phyloP scores from a whole-genome alignment of 2,113 vertebrate genomes.

The Paradoxurus hermaphroditus region DNA sequence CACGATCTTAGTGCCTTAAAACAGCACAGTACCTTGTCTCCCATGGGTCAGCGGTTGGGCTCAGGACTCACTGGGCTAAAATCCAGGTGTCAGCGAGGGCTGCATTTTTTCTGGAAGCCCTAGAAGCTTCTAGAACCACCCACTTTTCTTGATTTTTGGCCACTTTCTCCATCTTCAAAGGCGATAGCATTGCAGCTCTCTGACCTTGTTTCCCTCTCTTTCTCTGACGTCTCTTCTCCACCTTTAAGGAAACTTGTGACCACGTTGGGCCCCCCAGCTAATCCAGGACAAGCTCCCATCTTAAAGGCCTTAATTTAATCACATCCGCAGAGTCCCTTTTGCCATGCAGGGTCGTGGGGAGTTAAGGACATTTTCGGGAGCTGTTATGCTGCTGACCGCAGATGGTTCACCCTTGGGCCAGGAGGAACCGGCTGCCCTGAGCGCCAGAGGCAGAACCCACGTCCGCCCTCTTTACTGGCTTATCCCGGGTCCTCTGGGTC shows the following conservation, averaged over 20 bases:
- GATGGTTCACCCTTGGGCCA: neutral
- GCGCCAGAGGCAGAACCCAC: neutral
- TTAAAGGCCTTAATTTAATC: too few relatives aligned
- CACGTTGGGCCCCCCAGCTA: neutral
- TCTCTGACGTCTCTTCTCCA: neutral
- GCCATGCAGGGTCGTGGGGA: rapidly evolving
- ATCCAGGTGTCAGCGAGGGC: neutral
- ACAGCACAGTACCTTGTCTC: rapidly evolving
- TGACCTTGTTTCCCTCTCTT: rapidly evolving
- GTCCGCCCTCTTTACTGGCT: neutral
- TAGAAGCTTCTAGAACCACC: neutral
- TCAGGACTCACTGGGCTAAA: neutral
- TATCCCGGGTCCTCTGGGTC: neutral
- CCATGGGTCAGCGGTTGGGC: neutral
- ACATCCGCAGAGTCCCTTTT: too few relatives aligned
- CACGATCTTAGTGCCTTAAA: rapidly evolving
- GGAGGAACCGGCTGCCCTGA: neutral
- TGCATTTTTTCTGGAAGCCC: neutral
- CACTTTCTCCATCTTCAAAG: neutral
- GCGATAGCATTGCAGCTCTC: rapidly evolving
- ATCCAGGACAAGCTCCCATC: too few relatives aligned
- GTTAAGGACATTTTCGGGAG: neutral
- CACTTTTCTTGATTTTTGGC: rapidly evolving
- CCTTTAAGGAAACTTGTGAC: neutral
- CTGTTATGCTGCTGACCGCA: neutral